Base-by-base conservation (phyloP, 2,797 vertebrate species). In the Gallinago nigripennis region DNA sequence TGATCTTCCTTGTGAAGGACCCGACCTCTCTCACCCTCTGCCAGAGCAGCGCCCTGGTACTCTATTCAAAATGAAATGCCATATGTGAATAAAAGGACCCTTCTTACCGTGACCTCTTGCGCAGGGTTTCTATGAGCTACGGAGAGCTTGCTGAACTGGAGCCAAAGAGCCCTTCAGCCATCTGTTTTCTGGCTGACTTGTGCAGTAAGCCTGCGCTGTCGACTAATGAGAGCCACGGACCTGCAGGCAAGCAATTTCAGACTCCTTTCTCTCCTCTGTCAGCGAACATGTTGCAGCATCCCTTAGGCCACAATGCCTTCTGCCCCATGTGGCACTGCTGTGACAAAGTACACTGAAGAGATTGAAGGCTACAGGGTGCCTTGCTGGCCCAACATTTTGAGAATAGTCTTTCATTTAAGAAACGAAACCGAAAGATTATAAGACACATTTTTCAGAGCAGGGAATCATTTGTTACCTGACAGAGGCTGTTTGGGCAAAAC, bases 51-150 rank as follows among this genome's bases (percentile, higher is more conserved):
- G 13, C 88, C 91, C 65, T 78, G 95, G 89, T 88, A 28, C 73
- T 95, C 97, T 97, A 56, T 85, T 82, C 75, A 95, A 86, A 96
- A 96, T 35, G 88, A 95, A 96, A 96, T 80, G 88, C 91, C 88
- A 51, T 87, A 54, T 90, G 88, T 80, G 95, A 96, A 80, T 93
- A 65, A 93, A 92, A 84, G 64, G 64, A 89, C 88, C 64, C 68
- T 86, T 91, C 73, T 92, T 51, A 17, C 61, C 70, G 78, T 85
- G 96, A 94, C 95, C 95, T 93, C 88, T 94, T 54, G 77, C 6
- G 0, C 8, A 60, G 82, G 54, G 87, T 50, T 95, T 82, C 90
- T 80, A 11, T 68, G 73, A 84, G 94, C 87, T 75, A 39, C 85
- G 80, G 89, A 90, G 89, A 90, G 91, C 91, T 86, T 56, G 70